Evolutionary conservation across 1,140 invertebrate species (phyloP).

Genomic region (Tetranychus cinnabarinus): DNA sequence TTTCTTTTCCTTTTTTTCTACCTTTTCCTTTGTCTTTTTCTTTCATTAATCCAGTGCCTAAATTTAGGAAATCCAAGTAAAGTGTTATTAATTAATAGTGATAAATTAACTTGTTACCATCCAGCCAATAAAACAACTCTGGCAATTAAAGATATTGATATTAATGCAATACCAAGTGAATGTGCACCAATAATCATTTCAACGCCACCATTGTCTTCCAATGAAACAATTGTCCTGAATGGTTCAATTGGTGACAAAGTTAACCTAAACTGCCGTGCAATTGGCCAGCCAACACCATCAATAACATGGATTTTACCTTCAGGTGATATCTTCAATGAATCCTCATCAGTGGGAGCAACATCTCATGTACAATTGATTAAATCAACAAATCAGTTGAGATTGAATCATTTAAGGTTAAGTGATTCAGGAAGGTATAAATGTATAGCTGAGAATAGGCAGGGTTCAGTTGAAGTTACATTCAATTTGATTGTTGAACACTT

Average conservation of each 20-base stretch:
- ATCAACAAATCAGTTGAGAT: slow-evolving; percentile 17
- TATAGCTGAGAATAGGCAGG: slow-evolving; percentile 15
- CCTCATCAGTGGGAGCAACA: slow-evolving; percentile 9
- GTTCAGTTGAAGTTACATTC: slow-evolving; percentile 10
- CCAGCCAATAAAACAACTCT: background rate
- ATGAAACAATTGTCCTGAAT: slow-evolving; percentile 13
- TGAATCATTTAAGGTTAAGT: slow-evolving; percentile 17
- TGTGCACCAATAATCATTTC: background rate
- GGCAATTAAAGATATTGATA: background rate
- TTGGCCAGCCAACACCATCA: slow-evolving; percentile 21
- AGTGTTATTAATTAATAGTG: background rate
- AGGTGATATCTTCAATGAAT: slow-evolving; percentile 18
- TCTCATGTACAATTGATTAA: slow-evolving; percentile 16
- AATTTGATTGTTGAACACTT: slow-evolving; percentile 20
- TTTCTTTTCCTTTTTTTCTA: background rate
- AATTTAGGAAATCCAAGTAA: background rate
- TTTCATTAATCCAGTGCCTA: background rate
- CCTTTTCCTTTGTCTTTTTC: background rate
- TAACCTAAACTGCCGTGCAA: slow-evolving; percentile 22
- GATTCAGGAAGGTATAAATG: slow-evolving; percentile 18
- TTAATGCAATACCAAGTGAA: background rate
- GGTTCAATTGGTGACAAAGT: slow-evolving; percentile 21
- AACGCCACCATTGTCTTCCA: background rate
- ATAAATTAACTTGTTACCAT: background rate
- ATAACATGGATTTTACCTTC: slow-evolving; percentile 24